These are phyloP conservation scores for Drosophila arizonae DNA, from an alignment of 1,140 invertebrate species.

Conservation along the genomic window DNA sequence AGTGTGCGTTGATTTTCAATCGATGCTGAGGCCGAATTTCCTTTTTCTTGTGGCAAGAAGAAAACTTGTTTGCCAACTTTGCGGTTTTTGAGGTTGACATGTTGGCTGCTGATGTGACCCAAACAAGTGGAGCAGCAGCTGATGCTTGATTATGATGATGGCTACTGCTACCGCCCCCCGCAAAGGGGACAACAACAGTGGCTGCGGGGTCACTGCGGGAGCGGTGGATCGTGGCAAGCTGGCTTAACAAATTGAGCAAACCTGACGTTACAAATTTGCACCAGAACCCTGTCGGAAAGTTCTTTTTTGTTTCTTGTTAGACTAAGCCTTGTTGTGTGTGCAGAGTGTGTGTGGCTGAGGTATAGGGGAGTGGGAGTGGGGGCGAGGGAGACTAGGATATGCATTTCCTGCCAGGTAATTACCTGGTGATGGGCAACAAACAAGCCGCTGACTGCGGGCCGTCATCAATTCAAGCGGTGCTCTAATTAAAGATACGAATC, in stretches of 20 bases:
- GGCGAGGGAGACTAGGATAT: slow-evolving; percentile 43
- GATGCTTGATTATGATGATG: slow-evolving; percentile 75
- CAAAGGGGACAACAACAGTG: neutral
- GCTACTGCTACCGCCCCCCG: slow-evolving; percentile 18
- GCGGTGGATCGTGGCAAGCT: neutral
- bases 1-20: slow-evolving; percentile 76
- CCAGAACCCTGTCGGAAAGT: slow-evolving; percentile 59
- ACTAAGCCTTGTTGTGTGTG: slow-evolving; percentile 4
- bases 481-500: slow-evolving; percentile 79
- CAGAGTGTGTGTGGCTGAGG: neutral
- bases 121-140: slow-evolving; percentile 68
- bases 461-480: slow-evolving; percentile 73
- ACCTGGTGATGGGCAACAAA: slow-evolving; percentile 74
- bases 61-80: slow-evolving; percentile 79
- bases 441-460: slow-evolving; percentile 72
- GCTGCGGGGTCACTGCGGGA: neutral
- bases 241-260: slow-evolving; percentile 43
- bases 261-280: slow-evolving; percentile 65
- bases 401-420: slow-evolving; percentile 78
- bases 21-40: slow-evolving; percentile 59
- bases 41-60: slow-evolving; percentile 31
- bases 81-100: slow-evolving; percentile 80
- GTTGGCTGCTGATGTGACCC: slow-evolving; percentile 79
- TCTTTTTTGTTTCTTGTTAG: slow-evolving; percentile 49
- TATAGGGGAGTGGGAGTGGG: neutral